Evolutionary conservation across 2,113 vertebrate genomes (phyloP).

Genomic region (Mesocricetus auratus): DNA sequence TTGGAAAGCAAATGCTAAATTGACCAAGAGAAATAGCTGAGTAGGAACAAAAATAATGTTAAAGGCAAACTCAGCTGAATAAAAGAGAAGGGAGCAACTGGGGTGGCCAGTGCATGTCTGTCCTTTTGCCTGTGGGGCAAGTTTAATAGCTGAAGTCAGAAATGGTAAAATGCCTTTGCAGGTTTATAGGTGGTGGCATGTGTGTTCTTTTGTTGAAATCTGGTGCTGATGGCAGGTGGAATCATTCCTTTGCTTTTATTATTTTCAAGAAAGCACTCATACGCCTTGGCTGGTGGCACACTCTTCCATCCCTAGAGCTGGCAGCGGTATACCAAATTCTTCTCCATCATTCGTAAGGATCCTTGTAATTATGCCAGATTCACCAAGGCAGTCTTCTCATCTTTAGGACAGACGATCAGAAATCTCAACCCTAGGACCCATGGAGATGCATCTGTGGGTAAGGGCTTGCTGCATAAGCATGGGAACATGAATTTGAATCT

Average conservation of each 20-base stretch:
- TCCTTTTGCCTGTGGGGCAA: background rate
- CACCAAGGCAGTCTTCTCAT: too few species aligned
- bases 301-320: background rate
- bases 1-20: background rate
- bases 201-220: background rate
- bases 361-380: too few species aligned
- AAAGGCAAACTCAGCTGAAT: background rate
- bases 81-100: background rate
- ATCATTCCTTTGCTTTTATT: background rate
- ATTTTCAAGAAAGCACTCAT: background rate
- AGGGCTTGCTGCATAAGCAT: background rate
- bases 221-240: background rate
- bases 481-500: background rate
- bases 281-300: background rate
- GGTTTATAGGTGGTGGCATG: background rate
- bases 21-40: background rate
- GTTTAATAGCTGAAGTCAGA: background rate
- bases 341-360: background rate
- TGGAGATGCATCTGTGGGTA: background rate
- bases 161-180: too few species aligned
- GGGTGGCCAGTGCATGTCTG: background rate
- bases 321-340: background rate
- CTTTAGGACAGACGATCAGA: background rate
- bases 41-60: background rate
- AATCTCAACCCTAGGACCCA: background rate